Evolutionary conservation across 2,797 vertebrate genomes (phyloP), one percentile per base, ranked within the genome.

Genomic region (Leptoclinus maculatus): DNA sequence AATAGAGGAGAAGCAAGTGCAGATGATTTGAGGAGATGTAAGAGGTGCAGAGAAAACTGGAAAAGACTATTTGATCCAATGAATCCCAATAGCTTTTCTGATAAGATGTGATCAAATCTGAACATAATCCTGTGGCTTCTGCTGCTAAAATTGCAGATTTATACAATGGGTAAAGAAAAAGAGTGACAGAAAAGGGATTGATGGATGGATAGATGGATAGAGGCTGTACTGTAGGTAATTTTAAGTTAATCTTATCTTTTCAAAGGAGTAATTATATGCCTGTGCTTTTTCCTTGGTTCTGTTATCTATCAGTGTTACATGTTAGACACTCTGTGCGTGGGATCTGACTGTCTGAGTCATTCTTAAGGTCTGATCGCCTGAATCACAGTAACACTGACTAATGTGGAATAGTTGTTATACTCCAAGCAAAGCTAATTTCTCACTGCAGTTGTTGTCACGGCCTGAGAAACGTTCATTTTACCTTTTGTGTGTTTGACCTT

Each of bases 321-420:
- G 78, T 88, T 71, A 74, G 74, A 87, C 66, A 68, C 73, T 65
- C 36, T 72, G 75, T 88, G 88, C 79, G 81, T 90, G 78, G 88
- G 88, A 83, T 89, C 76, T 69, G 73, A 76, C 58, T 59, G 64
- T 74, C 74, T 90, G 86, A 89, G 82, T 92, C 87, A 89, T 83
- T 86, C 63, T 84, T 87, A 87, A 87, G 80, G 82, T 85, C 78
- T 83, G 73, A 90, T 73, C 12, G 29, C 66, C 68, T 88, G 88
- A 90, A 86, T 88, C 84, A 90, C 62, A 49, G 71, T 71, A 76
- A 83, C 82, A 75, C 83, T 90, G 89, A 86, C 87, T 88, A 90
- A 88, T 89, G 66, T 56, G 80, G 78, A 80, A 77, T 79, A n/a
- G 66, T 74, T 90, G 75, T 78, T 73, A 71, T 76, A 74, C 62